These are phyloP conservation scores for Potamarius usumacintae DNA, from an alignment of 2,113 vertebrate species.

Conservation along the genomic window DNA sequence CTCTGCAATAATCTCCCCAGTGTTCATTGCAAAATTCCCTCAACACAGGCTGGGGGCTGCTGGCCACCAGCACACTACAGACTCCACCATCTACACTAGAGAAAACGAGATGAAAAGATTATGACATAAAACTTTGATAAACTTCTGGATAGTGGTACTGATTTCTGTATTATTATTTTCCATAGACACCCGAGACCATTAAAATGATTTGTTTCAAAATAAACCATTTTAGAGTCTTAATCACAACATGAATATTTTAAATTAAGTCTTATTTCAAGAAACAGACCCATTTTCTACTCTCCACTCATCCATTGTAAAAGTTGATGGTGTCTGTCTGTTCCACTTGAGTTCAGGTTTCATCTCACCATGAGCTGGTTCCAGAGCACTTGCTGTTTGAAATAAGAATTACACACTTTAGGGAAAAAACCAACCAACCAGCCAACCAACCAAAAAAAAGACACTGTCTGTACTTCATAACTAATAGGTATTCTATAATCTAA, in stretches of 20 bases:
- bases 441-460: too few relatives aligned
- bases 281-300: neutral
- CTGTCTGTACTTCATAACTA: neutral
- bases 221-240: neutral
- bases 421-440: neutral
- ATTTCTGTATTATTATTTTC: neutral
- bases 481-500: neutral
- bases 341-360: neutral
- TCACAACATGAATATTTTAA: neutral
- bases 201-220: neutral
- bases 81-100: neutral
- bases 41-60: slow-evolving; percentile 4
- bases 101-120: neutral
- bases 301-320: neutral
- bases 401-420: neutral
- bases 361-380: neutral
- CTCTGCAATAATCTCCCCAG: slow-evolving; percentile 62
- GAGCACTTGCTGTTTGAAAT: slow-evolving; percentile 39
- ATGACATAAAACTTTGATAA: neutral
- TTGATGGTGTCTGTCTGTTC: neutral
- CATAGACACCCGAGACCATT: neutral
- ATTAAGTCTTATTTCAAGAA: neutral
- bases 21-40: slow-evolving; percentile 64
- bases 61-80: neutral
- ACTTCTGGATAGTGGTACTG: neutral